Evolutionary conservation across 2,797 vertebrate species (phyloP), one percentile per base, ranked within the genome.

Genomic region (Cuculus canorus): DNA sequence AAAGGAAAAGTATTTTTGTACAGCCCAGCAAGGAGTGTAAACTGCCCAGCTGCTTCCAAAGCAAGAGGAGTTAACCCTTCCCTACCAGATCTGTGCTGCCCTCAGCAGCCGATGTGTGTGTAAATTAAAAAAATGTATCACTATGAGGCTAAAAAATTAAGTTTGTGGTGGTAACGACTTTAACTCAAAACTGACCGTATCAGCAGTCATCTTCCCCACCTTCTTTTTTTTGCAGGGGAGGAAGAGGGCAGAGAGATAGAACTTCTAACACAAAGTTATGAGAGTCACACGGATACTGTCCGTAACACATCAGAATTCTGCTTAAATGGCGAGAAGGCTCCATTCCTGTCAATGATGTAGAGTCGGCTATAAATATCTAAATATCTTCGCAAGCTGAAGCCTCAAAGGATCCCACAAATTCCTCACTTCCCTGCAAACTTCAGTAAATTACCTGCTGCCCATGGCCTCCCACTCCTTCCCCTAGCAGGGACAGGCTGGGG

Each of bases 1-100:
- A 98, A 98, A 98, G 97, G 97, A 73, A 56, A 97, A 98, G 98
- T 98, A 98, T 98, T 98, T 98, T 98, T 97, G 97, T 98, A 97
- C 97, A 97, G 96, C 97, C 95, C 96, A 96, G 97, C 97, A 97
- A 98, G 97, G 96, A 98, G 97, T 95, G 96, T 97, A 98, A 97
- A 98, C 98, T 97, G 97, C 95, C 97, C 97, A 98, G 97, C 97
- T 98, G 97, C 97, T 98, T 97, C 97, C 97, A 97, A 94, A 97
- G 97, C 96, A 84, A 91, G 90, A 95, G 52, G 86, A 79, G 63
- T 98, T 98, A 98, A 98, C 98, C 96, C 97, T 97, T 95, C 82
- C 45, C 86, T 75, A 92, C 83, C 96, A 45, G 28, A 10, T 28
- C 52, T 14, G 65, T 86, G 47, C 59, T 60, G 75, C 24, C 24